A percentile compares a stretch with the other conserved stretches of the same genome.
phyloP scores from a whole-genome alignment of 2,113 vertebrate genomes.

The Apistogramma diplotaenia region DNA sequence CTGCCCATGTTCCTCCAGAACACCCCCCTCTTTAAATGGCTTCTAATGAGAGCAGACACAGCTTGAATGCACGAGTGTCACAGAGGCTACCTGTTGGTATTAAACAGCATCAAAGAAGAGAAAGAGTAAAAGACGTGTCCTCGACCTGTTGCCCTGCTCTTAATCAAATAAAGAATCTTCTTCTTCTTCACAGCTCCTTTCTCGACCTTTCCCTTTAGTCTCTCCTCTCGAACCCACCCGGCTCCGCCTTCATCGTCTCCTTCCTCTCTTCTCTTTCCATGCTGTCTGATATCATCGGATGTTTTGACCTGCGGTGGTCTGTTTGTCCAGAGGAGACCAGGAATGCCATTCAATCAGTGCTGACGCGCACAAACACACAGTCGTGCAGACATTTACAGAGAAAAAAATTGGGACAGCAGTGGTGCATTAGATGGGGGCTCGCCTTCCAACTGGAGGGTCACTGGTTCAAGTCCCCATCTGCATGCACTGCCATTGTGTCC shows the following conservation, averaged over 20 bases:
- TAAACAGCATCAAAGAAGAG: not conserved
- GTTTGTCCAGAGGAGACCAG: constrained; percentile 19
- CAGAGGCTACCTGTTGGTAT: not conserved
- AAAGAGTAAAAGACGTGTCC: not conserved
- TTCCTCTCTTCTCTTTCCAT: not conserved
- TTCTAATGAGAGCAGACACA: constrained; percentile 4
- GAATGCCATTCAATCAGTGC: constrained; percentile 19
- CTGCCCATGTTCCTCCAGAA: constrained; percentile 1
- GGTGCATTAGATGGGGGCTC: too few species aligned
- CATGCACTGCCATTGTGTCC: too few species aligned
- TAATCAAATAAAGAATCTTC: not conserved
- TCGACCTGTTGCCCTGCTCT: not conserved
- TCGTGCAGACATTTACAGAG: not conserved
- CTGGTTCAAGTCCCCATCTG: too few species aligned
- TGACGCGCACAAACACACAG: not conserved
- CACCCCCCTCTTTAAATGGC: not conserved
- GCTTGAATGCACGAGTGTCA: not conserved
- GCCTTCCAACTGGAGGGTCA: too few species aligned
- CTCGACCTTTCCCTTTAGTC: not conserved
- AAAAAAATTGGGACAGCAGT: too few species aligned
- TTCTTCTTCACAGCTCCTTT: not conserved
- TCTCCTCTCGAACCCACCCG: not conserved
- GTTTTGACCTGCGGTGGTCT: constrained; percentile 7
- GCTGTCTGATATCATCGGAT: constrained; percentile 33
- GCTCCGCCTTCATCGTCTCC: not conserved